These are phyloP conservation scores for Lemur catta DNA, from an alignment of 2,797 vertebrate genomes.

Conservation along the genomic window DNA sequence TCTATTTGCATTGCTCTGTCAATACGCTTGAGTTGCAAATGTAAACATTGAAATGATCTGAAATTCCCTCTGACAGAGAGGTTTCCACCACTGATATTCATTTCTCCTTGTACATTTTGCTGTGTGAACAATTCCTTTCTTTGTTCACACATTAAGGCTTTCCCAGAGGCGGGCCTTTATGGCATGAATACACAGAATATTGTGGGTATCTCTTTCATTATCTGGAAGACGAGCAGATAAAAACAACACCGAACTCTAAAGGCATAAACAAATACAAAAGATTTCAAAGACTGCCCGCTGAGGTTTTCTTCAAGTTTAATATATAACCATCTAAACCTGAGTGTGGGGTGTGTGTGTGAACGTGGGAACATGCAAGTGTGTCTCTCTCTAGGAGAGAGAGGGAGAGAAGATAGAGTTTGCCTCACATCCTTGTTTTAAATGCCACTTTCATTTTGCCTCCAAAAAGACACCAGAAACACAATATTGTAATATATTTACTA, in stretches of 20 bases:
- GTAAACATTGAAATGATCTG: slow-evolving; percentile 74
- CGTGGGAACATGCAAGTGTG: fast-evolving
- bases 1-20: slow-evolving; percentile 69
- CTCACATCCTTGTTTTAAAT: neutral
- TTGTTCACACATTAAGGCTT: slow-evolving; percentile 61
- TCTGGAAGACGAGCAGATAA: slow-evolving; percentile 69
- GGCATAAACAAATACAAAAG: slow-evolving; percentile 23
- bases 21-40: slow-evolving; percentile 71
- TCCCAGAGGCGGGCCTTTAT: slow-evolving; percentile 65
- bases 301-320: slow-evolving; percentile 45
- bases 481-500: neutral
- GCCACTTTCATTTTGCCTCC: neutral
- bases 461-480: neutral
- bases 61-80: slow-evolving; percentile 68
- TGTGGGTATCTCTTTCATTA: slow-evolving; percentile 73
- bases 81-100: slow-evolving; percentile 29
- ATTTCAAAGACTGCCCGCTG: slow-evolving; percentile 67
- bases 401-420: neutral
- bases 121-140: slow-evolving; percentile 53
- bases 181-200: slow-evolving; percentile 61
- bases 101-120: slow-evolving; percentile 51
- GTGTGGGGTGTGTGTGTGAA: neutral
- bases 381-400: neutral
- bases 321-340: neutral
- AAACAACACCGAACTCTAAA: slow-evolving; percentile 70